Evolutionary conservation across 1,140 invertebrate genomes (phyloP).

Genomic region (Trichogramma pretiosum): DNA sequence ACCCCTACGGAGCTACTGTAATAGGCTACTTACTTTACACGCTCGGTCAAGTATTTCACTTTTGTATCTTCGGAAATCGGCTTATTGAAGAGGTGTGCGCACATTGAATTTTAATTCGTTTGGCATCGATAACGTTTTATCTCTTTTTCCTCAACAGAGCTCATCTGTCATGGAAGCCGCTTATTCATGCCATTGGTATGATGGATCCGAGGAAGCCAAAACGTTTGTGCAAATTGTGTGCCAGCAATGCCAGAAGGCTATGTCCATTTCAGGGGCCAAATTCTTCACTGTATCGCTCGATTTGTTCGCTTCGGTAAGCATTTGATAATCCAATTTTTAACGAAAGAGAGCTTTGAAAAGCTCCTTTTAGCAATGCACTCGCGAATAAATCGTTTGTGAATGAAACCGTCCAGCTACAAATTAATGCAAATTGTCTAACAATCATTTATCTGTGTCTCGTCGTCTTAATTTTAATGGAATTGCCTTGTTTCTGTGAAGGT

Average conservation of each 20-base stretch:
- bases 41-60: constrained; percentile 72
- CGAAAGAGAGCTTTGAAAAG: no score
- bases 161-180: constrained; percentile 83
- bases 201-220: constrained; percentile 78
- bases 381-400: no score
- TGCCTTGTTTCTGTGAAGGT: constrained; percentile 48
- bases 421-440: no score
- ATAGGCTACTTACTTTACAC: constrained; percentile 71
- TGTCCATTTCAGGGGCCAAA: constrained; percentile 77
- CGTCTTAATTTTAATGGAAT: background rate
- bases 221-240: constrained; percentile 85
- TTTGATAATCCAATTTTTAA: background rate
- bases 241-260: constrained; percentile 78
- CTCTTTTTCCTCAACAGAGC: constrained; percentile 49
- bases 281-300: constrained; percentile 80
- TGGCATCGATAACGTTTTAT: background rate
- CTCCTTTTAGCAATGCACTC: no score
- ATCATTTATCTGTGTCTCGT: no score
- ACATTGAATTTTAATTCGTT: background rate
- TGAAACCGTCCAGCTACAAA: no score
- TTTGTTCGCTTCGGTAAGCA: constrained; percentile 70
- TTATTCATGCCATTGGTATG: constrained; percentile 80
- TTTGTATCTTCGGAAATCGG: constrained; percentile 76
- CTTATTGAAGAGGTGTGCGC: constrained; percentile 69
- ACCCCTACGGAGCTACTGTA: constrained; percentile 65